These are phyloP conservation scores for Ptychodera flava DNA, from an alignment of 35 echinoderm and acorn worm genomes.

Conservation along the genomic window DNA sequence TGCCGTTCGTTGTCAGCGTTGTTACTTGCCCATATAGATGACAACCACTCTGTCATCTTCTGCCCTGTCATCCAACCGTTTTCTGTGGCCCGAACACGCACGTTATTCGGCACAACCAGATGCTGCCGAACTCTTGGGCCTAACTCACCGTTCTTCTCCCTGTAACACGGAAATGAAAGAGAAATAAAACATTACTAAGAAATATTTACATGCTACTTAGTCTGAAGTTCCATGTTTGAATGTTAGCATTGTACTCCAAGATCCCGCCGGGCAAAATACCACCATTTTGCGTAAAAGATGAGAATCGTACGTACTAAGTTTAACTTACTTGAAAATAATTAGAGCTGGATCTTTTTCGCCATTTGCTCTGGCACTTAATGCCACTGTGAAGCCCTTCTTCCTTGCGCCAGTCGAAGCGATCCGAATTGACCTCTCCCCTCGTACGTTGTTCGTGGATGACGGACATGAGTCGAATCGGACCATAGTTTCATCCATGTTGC, in stretches of 20 bases:
- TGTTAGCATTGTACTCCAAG: too few relatives aligned
- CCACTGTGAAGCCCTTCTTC: constrained; percentile 27
- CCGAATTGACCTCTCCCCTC: constrained; percentile 6
- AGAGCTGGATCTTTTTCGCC: constrained; percentile 7
- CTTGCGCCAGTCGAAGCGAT: constrained; percentile 5
- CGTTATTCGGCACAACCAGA: neutral
- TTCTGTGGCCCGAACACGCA: neutral
- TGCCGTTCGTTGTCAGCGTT: neutral
- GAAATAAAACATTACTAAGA: too few relatives aligned
- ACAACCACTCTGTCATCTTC: neutral
- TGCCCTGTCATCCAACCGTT: constrained; percentile 13
- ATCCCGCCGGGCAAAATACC: too few relatives aligned
- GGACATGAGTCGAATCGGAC: constrained; percentile 5
- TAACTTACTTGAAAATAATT: neutral
- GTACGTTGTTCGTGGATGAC: constrained; percentile 10
- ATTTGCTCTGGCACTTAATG: neutral
- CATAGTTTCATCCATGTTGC: constrained; percentile 30
- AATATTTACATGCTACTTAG: too few relatives aligned
- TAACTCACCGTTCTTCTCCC: too few relatives aligned
- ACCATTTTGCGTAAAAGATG: too few relatives aligned
- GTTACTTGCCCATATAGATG: neutral
- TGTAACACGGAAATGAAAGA: too few relatives aligned
- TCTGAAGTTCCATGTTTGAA: too few relatives aligned
- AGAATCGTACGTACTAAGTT: neutral
- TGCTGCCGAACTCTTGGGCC: neutral